A percentile compares a stretch with the other conserved stretches of the same genome.
These are phyloP conservation scores for Drosophila simulans DNA, from an alignment of 1,140 invertebrate genomes.

Conservation along the genomic window DNA sequence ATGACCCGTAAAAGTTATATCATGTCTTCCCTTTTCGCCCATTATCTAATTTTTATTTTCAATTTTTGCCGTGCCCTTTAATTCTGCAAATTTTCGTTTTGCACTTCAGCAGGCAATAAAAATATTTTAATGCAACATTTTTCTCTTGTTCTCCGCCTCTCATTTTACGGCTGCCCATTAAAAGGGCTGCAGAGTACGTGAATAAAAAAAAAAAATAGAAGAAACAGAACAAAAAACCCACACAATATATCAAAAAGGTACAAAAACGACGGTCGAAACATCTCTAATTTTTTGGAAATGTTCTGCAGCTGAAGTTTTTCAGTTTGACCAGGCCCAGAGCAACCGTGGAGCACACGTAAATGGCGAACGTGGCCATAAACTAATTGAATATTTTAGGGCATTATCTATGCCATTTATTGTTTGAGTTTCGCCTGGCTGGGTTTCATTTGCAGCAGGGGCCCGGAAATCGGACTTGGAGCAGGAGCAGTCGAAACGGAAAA, in stretches of 20 bases:
- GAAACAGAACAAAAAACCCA: slow-evolving; percentile 9
- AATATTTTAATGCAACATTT: slow-evolving; percentile 80
- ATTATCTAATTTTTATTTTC: slow-evolving; percentile 78
- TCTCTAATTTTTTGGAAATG: slow-evolving; percentile 53
- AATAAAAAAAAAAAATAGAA: slow-evolving; percentile 21
- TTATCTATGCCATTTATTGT: slow-evolving; percentile 82
- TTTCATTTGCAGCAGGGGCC: slow-evolving; percentile 70
- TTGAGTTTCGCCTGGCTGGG: slow-evolving; percentile 74
- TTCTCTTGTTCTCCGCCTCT: slow-evolving; percentile 14
- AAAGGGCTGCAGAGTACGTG: slow-evolving; percentile 61
- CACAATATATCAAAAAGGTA: slow-evolving; percentile 54
- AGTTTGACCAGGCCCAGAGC: slow-evolving; percentile 18
- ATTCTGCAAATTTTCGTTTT: slow-evolving; percentile 42
- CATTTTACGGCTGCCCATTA: slow-evolving; percentile 56
- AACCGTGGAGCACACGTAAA: slow-evolving; percentile 23
- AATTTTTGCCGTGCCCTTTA: slow-evolving; percentile 64
- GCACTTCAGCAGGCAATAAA: slow-evolving; percentile 64
- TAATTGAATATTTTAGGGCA: slow-evolving; percentile 80
- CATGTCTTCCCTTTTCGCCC: slow-evolving; percentile 37
- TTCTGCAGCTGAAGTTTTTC: slow-evolving; percentile 38
- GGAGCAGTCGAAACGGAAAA: not conserved
- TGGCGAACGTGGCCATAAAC: slow-evolving; percentile 73
- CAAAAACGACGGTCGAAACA: slow-evolving; percentile 43
- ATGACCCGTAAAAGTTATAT: slow-evolving; percentile 63
- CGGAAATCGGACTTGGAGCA: not conserved